These are phyloP conservation scores for Atherix ibis DNA, from an alignment of 2,888 invertebrate genomes.

Conservation along the genomic window DNA sequence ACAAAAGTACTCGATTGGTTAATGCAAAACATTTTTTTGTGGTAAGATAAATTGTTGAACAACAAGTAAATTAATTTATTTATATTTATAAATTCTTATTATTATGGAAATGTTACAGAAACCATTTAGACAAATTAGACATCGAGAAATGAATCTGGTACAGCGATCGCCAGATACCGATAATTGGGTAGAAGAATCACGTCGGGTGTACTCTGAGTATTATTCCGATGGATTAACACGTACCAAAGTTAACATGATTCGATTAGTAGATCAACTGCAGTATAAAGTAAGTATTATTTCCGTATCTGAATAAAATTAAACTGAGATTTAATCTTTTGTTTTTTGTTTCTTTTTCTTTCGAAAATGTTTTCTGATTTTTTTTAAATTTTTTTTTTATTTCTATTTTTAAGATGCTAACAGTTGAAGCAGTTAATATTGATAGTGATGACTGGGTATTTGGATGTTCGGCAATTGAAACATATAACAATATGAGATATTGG, in stretches of 20 bases:
- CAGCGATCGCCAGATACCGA: too few species aligned
- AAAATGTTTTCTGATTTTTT: too few species aligned
- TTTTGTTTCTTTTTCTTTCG: too few species aligned
- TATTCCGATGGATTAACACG: slow-evolving; percentile 21
- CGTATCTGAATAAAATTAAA: not conserved
- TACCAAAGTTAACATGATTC: slow-evolving; percentile 23
- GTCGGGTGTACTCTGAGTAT: slow-evolving; percentile 24
- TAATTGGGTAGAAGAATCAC: slow-evolving; percentile 39
- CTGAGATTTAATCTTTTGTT: not conserved
- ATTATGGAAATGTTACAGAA: not conserved
- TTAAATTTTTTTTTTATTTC: slow-evolving; percentile 4
- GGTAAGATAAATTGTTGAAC: slow-evolving; percentile 13
- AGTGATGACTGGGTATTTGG: slow-evolving; percentile 63
- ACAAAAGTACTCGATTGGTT: slow-evolving; percentile 20
- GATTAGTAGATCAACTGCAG: slow-evolving; percentile 19
- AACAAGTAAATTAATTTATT: not conserved
- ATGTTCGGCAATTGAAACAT: slow-evolving; percentile 45
- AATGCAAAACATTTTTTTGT: slow-evolving; percentile 24
- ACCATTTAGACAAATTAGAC: too few species aligned
- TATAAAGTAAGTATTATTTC: slow-evolving; percentile 17
- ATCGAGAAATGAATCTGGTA: too few species aligned
- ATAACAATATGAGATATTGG: slow-evolving; percentile 44
- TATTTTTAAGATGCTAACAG: slow-evolving; percentile 38
- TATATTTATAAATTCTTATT: too few species aligned
- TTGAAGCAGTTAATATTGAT: slow-evolving; percentile 51